A percentile compares a stretch with the other conserved stretches of the same genome.
phyloP scores from a whole-genome alignment of 2,113 vertebrate species.

The Archilochus colubris region DNA sequence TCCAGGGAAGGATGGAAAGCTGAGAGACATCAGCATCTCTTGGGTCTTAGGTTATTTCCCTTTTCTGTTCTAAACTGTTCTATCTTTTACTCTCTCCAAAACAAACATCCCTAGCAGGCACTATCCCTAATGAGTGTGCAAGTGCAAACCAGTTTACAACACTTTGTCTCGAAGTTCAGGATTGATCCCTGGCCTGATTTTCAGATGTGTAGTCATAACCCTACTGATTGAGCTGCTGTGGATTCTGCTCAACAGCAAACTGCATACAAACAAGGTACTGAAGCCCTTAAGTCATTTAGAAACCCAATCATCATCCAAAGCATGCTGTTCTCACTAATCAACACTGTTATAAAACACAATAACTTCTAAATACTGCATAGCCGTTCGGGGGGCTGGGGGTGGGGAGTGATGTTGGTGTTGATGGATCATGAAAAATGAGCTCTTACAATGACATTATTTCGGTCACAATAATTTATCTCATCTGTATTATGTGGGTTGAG shows the following conservation, averaged over 20 bases:
- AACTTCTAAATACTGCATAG: background rate
- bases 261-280: background rate
- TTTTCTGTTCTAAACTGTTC: background rate
- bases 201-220: background rate
- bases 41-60: background rate
- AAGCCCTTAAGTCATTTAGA: background rate
- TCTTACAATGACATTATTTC: slow-evolving; percentile 7
- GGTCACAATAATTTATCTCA: background rate
- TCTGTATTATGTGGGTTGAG: background rate
- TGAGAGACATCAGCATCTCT: background rate
- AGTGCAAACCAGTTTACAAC: background rate
- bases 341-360: background rate
- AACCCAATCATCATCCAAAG: background rate
- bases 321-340: background rate
- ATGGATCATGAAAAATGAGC: background rate
- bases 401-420: background rate
- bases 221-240: background rate
- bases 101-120: background rate
- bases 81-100: background rate
- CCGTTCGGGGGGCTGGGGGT: background rate
- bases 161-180: background rate
- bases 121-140: background rate
- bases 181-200: background rate
- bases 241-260: background rate
- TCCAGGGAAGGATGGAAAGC: background rate